phyloP scores from a whole-genome alignment of 2,113 vertebrate species.

The Neogobius melanostomus region DNA sequence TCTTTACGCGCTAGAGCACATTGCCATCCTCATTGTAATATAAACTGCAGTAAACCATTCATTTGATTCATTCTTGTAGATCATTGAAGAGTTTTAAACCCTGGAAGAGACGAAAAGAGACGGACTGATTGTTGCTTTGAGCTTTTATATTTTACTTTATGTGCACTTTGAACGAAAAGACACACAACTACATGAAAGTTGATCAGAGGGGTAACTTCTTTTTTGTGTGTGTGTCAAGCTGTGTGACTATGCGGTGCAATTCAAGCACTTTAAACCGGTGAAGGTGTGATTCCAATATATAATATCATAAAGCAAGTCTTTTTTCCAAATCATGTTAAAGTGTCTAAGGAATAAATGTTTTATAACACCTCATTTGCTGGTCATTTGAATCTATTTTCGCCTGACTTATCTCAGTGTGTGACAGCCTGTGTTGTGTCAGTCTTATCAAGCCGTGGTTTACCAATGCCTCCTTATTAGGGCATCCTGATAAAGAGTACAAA shows the following conservation, averaged over 20 bases:
- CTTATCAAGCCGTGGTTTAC: slow-evolving; percentile 29
- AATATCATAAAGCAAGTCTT: neutral
- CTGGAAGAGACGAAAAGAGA: neutral
- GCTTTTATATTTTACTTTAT: slow-evolving; percentile 11
- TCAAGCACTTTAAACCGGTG: slow-evolving; percentile 61
- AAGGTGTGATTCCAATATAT: slow-evolving; percentile 28
- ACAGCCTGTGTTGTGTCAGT: slow-evolving; percentile 47
- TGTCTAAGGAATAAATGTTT: slow-evolving; percentile 55
- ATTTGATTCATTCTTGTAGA: neutral
- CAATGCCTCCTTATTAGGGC: slow-evolving; percentile 65
- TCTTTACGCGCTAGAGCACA: neutral
- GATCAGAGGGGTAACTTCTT: neutral
- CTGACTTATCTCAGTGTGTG: slow-evolving; percentile 18
- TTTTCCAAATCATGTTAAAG: slow-evolving; percentile 27
- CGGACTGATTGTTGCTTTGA: slow-evolving; percentile 37
- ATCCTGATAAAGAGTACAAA: slow-evolving; percentile 52
- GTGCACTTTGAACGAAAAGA: slow-evolving; percentile 2
- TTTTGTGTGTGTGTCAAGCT: neutral
- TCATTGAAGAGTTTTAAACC: slow-evolving; percentile 16
- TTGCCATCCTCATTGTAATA: neutral
- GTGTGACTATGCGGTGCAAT: slow-evolving; percentile 26
- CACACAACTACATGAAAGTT: slow-evolving; percentile 3
- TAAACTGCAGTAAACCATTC: neutral
- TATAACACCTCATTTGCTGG: slow-evolving; percentile 15
- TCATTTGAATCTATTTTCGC: neutral